Percentiles rank a stretch among this genome's conserved stretches.
phyloP scores from a whole-genome alignment of 2,113 vertebrate species.

The Percopsis transmontana region DNA sequence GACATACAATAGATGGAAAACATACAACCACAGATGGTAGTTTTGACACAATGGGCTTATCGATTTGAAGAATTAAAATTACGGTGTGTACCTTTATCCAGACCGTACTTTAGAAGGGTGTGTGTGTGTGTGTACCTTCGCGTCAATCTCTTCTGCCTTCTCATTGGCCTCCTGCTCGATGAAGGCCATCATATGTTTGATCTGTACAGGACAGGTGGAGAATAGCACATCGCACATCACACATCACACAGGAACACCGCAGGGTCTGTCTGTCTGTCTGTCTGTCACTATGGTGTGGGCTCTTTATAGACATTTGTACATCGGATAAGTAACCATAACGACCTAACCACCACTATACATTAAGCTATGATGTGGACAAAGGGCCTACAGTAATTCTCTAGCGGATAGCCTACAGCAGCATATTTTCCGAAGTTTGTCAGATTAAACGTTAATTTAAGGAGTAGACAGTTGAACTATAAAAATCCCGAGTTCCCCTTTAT shows the following conservation, averaged over 20 bases:
- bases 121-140: conserved; percentile 82
- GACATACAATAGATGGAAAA: no score
- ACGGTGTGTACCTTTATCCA: no score
- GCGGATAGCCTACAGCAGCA: not conserved
- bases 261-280: no score
- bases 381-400: not conserved
- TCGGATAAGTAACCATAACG: not conserved
- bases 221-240: no score
- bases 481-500: conserved; percentile 53
- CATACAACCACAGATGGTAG: no score
- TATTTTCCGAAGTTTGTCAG: conserved; percentile 8
- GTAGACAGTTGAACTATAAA: conserved; percentile 2
- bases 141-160: conserved; percentile 98
- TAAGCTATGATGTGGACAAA: not conserved
- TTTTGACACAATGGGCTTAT: not conserved
- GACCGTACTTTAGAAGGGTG: no score
- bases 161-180: conserved; percentile 99
- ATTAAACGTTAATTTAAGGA: not conserved
- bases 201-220: conserved; percentile 72
- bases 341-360: not conserved
- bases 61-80: no score
- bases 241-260: no score
- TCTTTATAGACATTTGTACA: not conserved
- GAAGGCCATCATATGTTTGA: conserved; percentile 99
- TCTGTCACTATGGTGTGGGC: conserved; percentile 19